phyloP scores from a whole-genome alignment of 2,888 invertebrate species.

The Lasioglossum malachurum region DNA sequence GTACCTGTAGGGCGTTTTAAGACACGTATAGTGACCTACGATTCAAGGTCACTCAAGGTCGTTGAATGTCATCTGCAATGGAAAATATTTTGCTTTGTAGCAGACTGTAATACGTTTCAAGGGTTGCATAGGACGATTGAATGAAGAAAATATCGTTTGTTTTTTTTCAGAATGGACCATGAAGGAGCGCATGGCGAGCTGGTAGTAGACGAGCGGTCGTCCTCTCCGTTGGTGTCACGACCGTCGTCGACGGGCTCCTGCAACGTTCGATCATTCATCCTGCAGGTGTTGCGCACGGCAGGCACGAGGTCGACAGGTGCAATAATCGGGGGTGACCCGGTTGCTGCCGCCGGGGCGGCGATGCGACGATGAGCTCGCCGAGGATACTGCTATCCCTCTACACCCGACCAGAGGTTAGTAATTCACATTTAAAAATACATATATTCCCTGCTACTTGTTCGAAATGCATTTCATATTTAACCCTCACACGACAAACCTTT shows the following conservation, averaged over 20 bases:
- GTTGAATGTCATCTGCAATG: no score
- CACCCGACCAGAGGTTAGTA: constrained; percentile 76
- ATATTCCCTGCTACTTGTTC: neutral
- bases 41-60: no score
- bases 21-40: no score
- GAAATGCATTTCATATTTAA: neutral
- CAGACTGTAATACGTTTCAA: neutral
- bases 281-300: constrained; percentile 70
- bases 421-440: neutral
- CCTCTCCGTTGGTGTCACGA: constrained; percentile 56
- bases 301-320: constrained; percentile 68
- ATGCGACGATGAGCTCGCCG: constrained; percentile 84
- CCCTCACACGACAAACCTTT: neutral
- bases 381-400: constrained; percentile 79
- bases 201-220: constrained; percentile 71
- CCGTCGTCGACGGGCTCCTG: constrained; percentile 64
- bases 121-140: neutral
- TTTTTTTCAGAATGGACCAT: constrained; percentile 78
- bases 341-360: constrained; percentile 79
- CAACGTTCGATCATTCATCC: constrained; percentile 68
- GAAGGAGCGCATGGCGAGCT: constrained; percentile 68
- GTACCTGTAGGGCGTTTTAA: no score
- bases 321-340: constrained; percentile 75
- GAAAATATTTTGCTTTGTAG: no score
- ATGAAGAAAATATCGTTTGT: constrained; percentile 5